Conservation (phyloP, 2,113 vertebrate species). For the Ahaetulla prasina region DNA sequence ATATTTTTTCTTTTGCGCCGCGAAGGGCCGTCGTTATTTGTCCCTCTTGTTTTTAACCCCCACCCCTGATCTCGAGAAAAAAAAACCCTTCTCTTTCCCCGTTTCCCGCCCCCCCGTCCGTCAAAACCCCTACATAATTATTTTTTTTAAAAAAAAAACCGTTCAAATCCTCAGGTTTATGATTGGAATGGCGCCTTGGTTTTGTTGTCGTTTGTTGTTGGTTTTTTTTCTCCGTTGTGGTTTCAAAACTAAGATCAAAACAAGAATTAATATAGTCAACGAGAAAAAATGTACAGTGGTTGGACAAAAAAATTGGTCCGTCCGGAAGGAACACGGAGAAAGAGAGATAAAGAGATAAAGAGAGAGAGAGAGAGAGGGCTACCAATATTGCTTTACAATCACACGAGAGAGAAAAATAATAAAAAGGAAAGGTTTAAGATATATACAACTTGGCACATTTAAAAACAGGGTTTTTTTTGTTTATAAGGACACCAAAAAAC, state of each 20-base stretch:
- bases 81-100: background rate
- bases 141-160: too few relatives aligned
- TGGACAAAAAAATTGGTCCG: slow-evolving; percentile 71
- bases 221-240: slow-evolving; percentile 1
- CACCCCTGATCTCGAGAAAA: background rate
- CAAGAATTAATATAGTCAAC: slow-evolving; percentile 59
- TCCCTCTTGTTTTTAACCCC: background rate
- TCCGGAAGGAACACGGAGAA: slow-evolving; percentile 62
- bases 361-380: slow-evolving; percentile 4
- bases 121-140: too few relatives aligned
- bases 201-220: too few relatives aligned
- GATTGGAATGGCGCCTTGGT: slow-evolving; percentile 68
- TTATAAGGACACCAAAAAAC: slow-evolving; percentile 73
- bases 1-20: slow-evolving; percentile 70
- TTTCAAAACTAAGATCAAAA: slow-evolving; percentile 68
- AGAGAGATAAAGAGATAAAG: slow-evolving; percentile 19
- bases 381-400: slow-evolving; percentile 79
- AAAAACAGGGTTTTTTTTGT: slow-evolving; percentile 66
- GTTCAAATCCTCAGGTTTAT: slow-evolving; percentile 67
- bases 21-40: slow-evolving; percentile 54
- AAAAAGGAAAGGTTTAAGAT: slow-evolving; percentile 32
- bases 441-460: slow-evolving; percentile 79
- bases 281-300: slow-evolving; percentile 71
- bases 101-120: too few relatives aligned
- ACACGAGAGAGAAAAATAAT: slow-evolving; percentile 49